A percentile compares a stretch with the other conserved stretches of the same genome.
Conservation (phyloP, 2,888 invertebrate species). For the Trissolcus brochymenae region DNA sequence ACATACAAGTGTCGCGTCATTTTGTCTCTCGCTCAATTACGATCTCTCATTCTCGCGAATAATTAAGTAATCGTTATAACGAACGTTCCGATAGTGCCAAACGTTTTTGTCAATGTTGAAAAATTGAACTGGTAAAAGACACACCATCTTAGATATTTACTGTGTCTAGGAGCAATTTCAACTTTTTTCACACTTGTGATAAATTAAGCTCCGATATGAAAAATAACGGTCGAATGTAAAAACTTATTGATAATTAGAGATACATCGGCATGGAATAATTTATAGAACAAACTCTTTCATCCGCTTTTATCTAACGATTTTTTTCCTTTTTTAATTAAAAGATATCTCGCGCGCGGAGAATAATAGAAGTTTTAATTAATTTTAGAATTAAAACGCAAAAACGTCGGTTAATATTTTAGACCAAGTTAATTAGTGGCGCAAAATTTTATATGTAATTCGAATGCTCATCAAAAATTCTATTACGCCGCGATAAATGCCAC, state of each 20-base stretch:
- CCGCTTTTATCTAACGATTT: background rate
- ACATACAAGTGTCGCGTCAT: conserved; percentile 9
- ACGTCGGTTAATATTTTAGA: conserved; percentile 31
- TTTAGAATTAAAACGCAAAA: conserved; percentile 38
- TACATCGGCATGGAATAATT: too few species aligned
- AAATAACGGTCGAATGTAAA: too few species aligned
- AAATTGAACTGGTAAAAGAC: conserved; percentile 51
- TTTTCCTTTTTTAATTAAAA: background rate
- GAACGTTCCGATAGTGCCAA: conserved; percentile 48
- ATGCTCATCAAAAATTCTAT: conserved; percentile 49
- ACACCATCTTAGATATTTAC: conserved; percentile 31
- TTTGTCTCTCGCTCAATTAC: conserved; percentile 4
- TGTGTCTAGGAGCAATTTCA: conserved; percentile 19
- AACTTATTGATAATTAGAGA: too few species aligned
- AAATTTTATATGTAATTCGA: conserved; percentile 50
- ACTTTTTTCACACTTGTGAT: background rate
- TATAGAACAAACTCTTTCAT: too few species aligned
- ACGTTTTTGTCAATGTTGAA: too few species aligned
- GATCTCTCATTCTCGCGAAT: conserved; percentile 32
- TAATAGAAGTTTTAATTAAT: conserved; percentile 34
- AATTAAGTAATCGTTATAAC: conserved; percentile 58
- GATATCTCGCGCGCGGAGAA: conserved; percentile 12
- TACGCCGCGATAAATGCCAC: conserved; percentile 41
- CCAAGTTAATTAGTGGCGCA: conserved; percentile 37
- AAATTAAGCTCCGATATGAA: too few species aligned